Evolutionary conservation across 2,113 vertebrate species (phyloP).

Genomic region (Benthochromis sp.): DNA sequence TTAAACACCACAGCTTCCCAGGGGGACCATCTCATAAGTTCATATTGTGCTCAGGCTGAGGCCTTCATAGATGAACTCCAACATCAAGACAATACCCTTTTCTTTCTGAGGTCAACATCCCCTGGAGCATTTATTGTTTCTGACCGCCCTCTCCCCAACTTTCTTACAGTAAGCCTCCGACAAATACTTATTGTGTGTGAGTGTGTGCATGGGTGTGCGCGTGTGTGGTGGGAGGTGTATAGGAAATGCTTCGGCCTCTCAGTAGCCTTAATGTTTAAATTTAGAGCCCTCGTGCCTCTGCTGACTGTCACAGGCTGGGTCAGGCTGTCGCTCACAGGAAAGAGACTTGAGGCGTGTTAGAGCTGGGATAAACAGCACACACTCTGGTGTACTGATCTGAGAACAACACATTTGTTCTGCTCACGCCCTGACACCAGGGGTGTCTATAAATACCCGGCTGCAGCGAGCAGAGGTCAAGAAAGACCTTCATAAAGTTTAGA

Average conservation of each 20-base stretch:
- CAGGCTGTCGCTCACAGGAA: slow-evolving; percentile 36
- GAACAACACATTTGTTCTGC: slow-evolving; percentile 20
- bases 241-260: slow-evolving; percentile 56
- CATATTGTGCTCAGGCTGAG: background rate
- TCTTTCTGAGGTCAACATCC: slow-evolving; percentile 26
- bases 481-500: background rate
- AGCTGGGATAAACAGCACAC: background rate
- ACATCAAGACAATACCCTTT: slow-evolving; percentile 27
- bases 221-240: background rate
- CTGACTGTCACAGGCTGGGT: slow-evolving; percentile 37
- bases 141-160: background rate
- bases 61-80: slow-evolving; percentile 14
- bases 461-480: background rate
- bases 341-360: slow-evolving; percentile 16
- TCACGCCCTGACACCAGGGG: background rate
- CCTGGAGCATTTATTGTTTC: slow-evolving; percentile 55
- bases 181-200: background rate
- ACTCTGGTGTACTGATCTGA: background rate
- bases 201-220: background rate
- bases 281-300: slow-evolving; percentile 27
- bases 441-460: slow-evolving; percentile 19
- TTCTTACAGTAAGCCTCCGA: background rate
- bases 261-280: slow-evolving; percentile 45
- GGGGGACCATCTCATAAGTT: background rate
- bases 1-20: background rate